Evolutionary conservation across 1,140 invertebrate species (phyloP).

Genomic region (Chionoecetes opilio): DNA sequence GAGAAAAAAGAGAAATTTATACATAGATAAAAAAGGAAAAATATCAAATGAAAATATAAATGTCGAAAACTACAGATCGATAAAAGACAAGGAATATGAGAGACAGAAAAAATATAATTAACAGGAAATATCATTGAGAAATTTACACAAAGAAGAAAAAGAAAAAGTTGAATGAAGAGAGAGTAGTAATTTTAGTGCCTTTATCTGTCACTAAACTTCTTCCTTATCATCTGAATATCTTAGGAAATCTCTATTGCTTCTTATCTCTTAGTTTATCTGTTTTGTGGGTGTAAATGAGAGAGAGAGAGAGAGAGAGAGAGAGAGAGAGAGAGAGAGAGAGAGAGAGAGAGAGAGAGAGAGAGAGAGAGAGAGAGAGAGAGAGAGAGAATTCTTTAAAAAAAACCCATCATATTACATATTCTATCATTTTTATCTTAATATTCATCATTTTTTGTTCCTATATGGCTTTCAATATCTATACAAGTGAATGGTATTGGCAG

Average conservation of each 20-base stretch:
- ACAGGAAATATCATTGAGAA: not conserved
- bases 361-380: conserved; percentile 56
- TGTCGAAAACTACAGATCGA: not conserved
- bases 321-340: not conserved
- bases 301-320: conserved; percentile 41
- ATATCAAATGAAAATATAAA: not conserved
- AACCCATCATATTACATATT: not conserved
- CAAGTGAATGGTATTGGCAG: conserved; percentile 20
- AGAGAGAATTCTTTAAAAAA: conserved; percentile 34
- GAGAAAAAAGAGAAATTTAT: too few relatives aligned
- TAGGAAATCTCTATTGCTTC: not conserved
- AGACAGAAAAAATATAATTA: not conserved
- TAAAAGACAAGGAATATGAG: not conserved
- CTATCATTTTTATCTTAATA: too few relatives aligned
- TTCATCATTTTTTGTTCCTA: not conserved
- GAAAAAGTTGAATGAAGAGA: too few relatives aligned
- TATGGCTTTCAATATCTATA: not conserved
- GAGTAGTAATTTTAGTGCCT: not conserved
- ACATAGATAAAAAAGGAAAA: not conserved
- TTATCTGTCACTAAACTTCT: not conserved
- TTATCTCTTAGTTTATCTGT: not conserved
- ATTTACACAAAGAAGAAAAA: not conserved
- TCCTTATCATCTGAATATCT: not conserved
- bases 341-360: conserved; percentile 55
- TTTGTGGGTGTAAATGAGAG: not conserved